A percentile compares a stretch with the other conserved stretches of the same genome.
phyloP scores from a whole-genome alignment of 2,888 invertebrate genomes.

The Orthonychiurus folsomi region DNA sequence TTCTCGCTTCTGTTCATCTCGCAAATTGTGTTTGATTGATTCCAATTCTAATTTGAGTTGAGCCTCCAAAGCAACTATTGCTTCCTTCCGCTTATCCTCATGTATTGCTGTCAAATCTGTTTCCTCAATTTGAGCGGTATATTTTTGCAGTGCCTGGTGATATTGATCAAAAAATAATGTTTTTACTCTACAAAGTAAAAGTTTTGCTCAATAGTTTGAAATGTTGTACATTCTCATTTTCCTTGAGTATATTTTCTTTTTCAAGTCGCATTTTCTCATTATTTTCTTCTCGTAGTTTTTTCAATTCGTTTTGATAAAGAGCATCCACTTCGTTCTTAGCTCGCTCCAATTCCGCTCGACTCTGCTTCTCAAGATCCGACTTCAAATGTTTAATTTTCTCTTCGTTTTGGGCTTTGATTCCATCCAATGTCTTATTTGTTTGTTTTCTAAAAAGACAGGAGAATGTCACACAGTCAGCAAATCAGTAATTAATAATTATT shows the following conservation, averaged over 20 bases:
- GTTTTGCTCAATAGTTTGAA: no score
- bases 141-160: not conserved
- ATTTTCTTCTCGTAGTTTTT: conserved; percentile 51
- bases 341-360: conserved; percentile 24
- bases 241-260: no score
- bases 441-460: conserved; percentile 24
- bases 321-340: conserved; percentile 26
- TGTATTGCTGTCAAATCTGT: not conserved
- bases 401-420: conserved; percentile 30
- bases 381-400: conserved; percentile 19
- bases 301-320: conserved; percentile 48
- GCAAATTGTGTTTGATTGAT: conserved; percentile 23
- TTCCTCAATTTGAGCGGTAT: not conserved
- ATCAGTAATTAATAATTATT: conserved; percentile 7
- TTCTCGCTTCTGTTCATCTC: conserved; percentile 21
- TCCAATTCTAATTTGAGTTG: conserved; percentile 18
- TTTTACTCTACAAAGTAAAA: no score
- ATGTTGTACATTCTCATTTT: no score
- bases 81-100: not conserved
- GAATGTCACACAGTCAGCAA: conserved; percentile 6
- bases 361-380: conserved; percentile 24
- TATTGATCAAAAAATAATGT: not conserved
- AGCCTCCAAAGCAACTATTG: conserved; percentile 2
- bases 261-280: conserved; percentile 41
- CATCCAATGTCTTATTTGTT: conserved; percentile 23